A percentile compares a stretch with the other conserved stretches of the same genome.
Conservation (phyloP, 92 coral and sea anemone species). For the Epizoanthus fatuus region DNA sequence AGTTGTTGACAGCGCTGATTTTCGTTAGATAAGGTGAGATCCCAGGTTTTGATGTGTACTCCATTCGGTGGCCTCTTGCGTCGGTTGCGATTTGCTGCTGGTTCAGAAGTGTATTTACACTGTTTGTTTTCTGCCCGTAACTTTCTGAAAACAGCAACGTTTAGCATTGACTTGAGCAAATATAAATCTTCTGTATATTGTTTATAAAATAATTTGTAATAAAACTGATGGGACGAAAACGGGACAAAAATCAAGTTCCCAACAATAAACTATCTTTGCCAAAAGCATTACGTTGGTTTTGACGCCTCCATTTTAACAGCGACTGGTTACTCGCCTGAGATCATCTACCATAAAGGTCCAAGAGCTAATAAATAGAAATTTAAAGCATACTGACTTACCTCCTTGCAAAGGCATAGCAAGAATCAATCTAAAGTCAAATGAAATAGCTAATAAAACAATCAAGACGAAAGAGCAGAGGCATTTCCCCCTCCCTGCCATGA, state of each 20-base stretch:
- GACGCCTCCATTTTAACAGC: not conserved
- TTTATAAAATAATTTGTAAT: no score
- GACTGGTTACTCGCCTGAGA: conserved; percentile 7
- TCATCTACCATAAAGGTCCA: conserved; percentile 6
- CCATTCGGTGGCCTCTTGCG: not conserved
- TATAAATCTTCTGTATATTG: no score
- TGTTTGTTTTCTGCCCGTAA: conserved; percentile 14
- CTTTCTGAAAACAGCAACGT: conserved; percentile 19
- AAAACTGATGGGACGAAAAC: no score
- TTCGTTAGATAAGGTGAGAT: not conserved
- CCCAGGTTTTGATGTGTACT: not conserved
- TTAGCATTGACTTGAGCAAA: not conserved
- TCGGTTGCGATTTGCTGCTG: conserved; percentile 1
- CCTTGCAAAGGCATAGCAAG: conserved; percentile 40
- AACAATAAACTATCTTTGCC: not conserved
- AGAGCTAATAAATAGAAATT: not conserved
- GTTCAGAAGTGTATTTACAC: conserved; percentile 5
- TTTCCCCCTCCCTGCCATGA: conserved; percentile 4
- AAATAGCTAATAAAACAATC: conserved; percentile 6
- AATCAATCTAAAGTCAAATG: conserved; percentile 22
- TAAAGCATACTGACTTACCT: not conserved
- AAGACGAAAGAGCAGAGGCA: not conserved
- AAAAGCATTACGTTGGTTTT: not conserved
- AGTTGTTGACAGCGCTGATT: not conserved
- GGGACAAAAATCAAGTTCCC: not conserved